These are phyloP conservation scores for Cremastinae sp. DNA, from an alignment of 2,888 invertebrate species.

Conservation along the genomic window DNA sequence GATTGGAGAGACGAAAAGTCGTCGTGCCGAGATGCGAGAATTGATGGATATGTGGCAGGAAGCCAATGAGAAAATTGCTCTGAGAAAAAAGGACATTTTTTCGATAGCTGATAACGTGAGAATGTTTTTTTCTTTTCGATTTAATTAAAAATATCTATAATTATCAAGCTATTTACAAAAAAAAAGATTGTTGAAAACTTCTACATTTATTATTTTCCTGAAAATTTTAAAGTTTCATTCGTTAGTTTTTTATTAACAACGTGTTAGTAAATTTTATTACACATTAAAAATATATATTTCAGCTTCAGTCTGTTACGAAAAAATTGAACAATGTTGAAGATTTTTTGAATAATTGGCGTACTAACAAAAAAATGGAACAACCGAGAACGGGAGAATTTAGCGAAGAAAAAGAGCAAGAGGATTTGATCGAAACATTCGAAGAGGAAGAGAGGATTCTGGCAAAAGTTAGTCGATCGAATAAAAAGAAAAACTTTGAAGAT, in stretches of 20 bases:
- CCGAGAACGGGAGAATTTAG: constrained; percentile 41
- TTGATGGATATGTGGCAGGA: constrained; percentile 61
- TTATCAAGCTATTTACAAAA: neutral
- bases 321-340: constrained; percentile 28
- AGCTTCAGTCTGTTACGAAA: constrained; percentile 32
- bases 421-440: constrained; percentile 35
- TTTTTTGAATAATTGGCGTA: constrained; percentile 51
- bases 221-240: neutral
- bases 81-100: constrained; percentile 46
- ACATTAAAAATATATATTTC: no score
- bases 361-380: constrained; percentile 45
- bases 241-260: no score
- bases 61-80: constrained; percentile 52
- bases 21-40: constrained; percentile 55
- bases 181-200: neutral
- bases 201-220: neutral
- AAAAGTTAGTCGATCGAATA: constrained; percentile 31
- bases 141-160: neutral
- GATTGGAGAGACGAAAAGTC: constrained; percentile 45
- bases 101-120: constrained; percentile 44
- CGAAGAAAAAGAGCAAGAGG: constrained; percentile 36
- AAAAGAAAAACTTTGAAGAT: neutral
- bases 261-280: no score
- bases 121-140: neutral
- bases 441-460: constrained; percentile 42